Base-by-base conservation (phyloP, 2,888 invertebrate genomes). In the Sphecodes monilicornis region DNA sequence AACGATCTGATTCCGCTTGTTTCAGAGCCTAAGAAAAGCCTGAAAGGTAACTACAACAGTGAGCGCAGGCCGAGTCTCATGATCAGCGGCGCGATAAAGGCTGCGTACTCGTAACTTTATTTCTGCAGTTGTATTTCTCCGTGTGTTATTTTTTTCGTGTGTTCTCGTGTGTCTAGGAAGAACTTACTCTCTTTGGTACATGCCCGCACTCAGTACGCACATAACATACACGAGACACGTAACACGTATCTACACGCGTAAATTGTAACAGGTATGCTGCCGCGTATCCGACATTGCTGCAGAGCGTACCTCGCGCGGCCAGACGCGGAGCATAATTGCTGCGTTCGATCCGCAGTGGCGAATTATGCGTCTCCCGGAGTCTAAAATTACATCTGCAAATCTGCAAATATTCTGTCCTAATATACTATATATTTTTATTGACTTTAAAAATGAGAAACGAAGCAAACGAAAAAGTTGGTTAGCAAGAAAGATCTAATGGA, bases 21-120 rank as follows among this genome's bases (percentile, higher is more conserved):
- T 97, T 97, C 97, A 97, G 97, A 97, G 96, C 96, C 97, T 97
- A 97, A 97, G 97, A 97, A 97, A 97, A 97, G 96, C 96, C 96
- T 96, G 94, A 96, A 96, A 96, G 96, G 96, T 96, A 96, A 94
- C 93, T 94, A 94, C 93, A 92, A 92, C 80, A 69, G 80, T 86
- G 85, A 83, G 82, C 84, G 86, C 84, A 74, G 80, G 80, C 84
- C 76, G 89, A 64, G 29, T 18, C 82, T 82, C 84, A 78, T 80
- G 86, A 86, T 81, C 83, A 88, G 78, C 84, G 82, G 82, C 64
- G 86, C 82, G 86, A 88, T 43, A 83, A 81, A 88, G 89, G 82
- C 88, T 89, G 89, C 85, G 89, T 86, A 85, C 83, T 78, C 80
- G 82, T 88, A 86, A 82, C 64, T 76, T 84, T 80, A 82, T 76